Evolutionary conservation across 2,113 vertebrate species (phyloP), one percentile per base, ranked within the genome.

Genomic region (Fulica atra): DNA sequence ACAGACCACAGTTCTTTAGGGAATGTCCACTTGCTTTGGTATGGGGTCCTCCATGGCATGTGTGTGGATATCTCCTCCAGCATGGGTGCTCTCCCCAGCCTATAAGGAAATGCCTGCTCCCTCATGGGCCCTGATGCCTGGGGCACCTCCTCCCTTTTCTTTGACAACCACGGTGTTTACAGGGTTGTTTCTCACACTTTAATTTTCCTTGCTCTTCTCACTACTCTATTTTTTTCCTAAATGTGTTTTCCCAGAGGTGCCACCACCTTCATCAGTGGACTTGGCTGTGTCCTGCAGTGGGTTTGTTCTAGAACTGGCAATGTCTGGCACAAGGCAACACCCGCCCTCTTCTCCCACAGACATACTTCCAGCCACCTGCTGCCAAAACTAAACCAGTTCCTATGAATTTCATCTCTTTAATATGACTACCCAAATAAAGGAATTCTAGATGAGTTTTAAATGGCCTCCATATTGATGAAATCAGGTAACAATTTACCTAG

Each of bases 341-440:
- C 16, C 18, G 11, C 33, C 14, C 4, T 50, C 35, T 42, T 57
- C 35, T 78, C 13, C 16, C 26, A 36, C 2, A 70, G 23, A 21
- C 7, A 4, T 1, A 44, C 8, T 21, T 83, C 48, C n/a, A 76
- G 8, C 2, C 7, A 3, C 7, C 8, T 0, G 0, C 20, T 82
- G 57, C 36, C 46, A 70, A 54, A 68, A 10, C 5, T 61, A 65
- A 73, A 61, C 16, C 4, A 53, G 1, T 5, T 46, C 8, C 24
- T 54, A 19, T 50, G 44, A 63, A 69, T 86, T 70, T 46, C 7
- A 73, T 4, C 7, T 48, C 69, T 54, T 70, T 65, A 42, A 20
- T 65, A 65, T 23, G 40, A 59, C 71, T 81, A 21, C 4, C 4
- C 9, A 73, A 77, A 36, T 29, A 69, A 29, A 2, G 33, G 8